These are phyloP conservation scores for Planiliza haematocheilus DNA, from an alignment of 2,113 vertebrate genomes.

Conservation along the genomic window DNA sequence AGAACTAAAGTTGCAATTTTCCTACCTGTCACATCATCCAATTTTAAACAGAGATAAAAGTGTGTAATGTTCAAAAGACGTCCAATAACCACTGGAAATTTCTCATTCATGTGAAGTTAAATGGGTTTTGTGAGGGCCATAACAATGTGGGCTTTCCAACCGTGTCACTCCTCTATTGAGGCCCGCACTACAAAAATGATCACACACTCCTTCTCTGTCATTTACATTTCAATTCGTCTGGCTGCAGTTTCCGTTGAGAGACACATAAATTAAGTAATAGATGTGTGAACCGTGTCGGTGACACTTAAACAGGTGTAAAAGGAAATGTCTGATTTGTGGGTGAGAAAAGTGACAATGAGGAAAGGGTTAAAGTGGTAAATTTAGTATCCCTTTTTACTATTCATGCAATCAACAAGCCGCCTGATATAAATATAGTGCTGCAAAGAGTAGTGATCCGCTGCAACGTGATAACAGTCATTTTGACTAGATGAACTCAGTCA, in stretches of 20 bases:
- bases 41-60: constrained; percentile 52
- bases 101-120: constrained; percentile 45
- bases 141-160: constrained; percentile 49
- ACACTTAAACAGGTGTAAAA: constrained; percentile 32
- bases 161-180: constrained; percentile 43
- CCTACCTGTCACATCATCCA: constrained; percentile 59
- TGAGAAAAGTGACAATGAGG: constrained; percentile 21
- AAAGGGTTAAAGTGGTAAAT: constrained; percentile 54
- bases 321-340: constrained; percentile 5
- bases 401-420: constrained; percentile 57
- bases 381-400: constrained; percentile 53
- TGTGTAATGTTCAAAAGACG: constrained; percentile 49
- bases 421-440: not conserved
- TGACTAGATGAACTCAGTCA: constrained; percentile 48
- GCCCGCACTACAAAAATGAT: constrained; percentile 45
- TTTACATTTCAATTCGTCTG: constrained; percentile 28
- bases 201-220: constrained; percentile 34
- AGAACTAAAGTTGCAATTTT: constrained; percentile 57
- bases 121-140: constrained; percentile 52
- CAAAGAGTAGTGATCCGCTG: constrained; percentile 57
- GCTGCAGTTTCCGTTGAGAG: constrained; percentile 45
- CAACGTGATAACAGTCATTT: constrained; percentile 53
- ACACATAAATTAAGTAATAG: constrained; percentile 55
- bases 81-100: constrained; percentile 41
- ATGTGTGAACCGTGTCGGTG: constrained; percentile 38